Conservation (phyloP, 2,113 vertebrate species). For the Trematomus loennbergii region DNA sequence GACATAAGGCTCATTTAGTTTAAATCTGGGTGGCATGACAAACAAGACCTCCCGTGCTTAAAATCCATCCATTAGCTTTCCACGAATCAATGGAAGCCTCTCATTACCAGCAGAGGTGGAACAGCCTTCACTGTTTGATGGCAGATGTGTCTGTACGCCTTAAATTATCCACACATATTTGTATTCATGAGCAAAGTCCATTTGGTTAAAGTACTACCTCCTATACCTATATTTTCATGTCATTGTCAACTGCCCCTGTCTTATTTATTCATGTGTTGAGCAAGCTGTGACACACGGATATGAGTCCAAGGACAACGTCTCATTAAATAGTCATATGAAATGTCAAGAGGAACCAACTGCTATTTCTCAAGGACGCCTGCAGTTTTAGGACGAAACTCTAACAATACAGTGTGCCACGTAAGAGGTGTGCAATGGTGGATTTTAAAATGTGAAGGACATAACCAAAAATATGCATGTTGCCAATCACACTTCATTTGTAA, state of each 20-base stretch:
- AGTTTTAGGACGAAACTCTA: constrained; percentile 16
- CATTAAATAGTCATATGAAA: constrained; percentile 62
- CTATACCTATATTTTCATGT: constrained; percentile 43
- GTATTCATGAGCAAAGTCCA: constrained; percentile 71
- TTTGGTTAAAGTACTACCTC: constrained; percentile 64
- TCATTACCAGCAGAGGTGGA: constrained; percentile 42
- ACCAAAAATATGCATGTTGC: not conserved
- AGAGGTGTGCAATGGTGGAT: constrained; percentile 13
- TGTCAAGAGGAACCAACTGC: constrained; percentile 28
- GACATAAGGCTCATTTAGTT: not conserved
- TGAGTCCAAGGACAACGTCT: constrained; percentile 66
- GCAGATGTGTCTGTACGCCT: constrained; percentile 48
- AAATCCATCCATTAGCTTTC: not conserved
- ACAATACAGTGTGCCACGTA: constrained; percentile 5
- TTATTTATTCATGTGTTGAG: constrained; percentile 62
- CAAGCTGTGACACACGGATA: constrained; percentile 50
- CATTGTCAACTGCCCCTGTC: constrained; percentile 45
- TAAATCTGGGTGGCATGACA: not conserved
- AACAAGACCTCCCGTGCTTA: constrained; percentile 2
- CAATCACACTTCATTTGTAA: not conserved
- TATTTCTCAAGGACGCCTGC: constrained; percentile 16
- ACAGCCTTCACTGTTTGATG: constrained; percentile 23
- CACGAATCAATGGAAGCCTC: constrained; percentile 10
- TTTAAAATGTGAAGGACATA: not conserved
- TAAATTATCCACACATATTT: constrained; percentile 66